These are phyloP conservation scores for Ctenoplectra terminalis DNA, from an alignment of 1,140 invertebrate species.

Conservation along the genomic window DNA sequence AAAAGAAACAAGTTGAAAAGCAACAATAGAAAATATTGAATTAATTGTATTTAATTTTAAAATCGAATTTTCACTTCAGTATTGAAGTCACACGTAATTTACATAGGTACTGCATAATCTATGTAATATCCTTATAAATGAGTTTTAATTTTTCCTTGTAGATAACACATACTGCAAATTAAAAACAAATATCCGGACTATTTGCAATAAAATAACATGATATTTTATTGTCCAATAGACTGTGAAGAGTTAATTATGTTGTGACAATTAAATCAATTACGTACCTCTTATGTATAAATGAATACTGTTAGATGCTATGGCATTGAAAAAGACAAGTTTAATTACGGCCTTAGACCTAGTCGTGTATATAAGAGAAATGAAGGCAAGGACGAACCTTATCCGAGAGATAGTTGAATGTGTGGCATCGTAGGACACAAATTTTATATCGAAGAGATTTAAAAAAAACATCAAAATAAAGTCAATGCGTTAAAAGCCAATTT, in stretches of 20 bases:
- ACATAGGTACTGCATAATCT: not conserved
- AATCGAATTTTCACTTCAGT: not conserved
- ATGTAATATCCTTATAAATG: slow-evolving; percentile 13
- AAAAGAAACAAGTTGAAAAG: not conserved
- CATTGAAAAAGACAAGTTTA: slow-evolving; percentile 61
- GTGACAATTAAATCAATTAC: slow-evolving; percentile 5
- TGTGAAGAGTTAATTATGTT: slow-evolving; percentile 5
- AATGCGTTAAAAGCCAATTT: slow-evolving; percentile 79
- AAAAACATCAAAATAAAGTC: slow-evolving; percentile 82
- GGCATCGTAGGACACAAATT: slow-evolving; percentile 83
- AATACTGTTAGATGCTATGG: slow-evolving; percentile 43
- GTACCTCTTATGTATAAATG: slow-evolving; percentile 42
- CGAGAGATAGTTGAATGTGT: slow-evolving; percentile 79
- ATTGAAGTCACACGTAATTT: not conserved
- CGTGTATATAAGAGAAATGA: slow-evolving; percentile 79
- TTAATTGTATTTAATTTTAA: not conserved
- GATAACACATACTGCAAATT: not conserved
- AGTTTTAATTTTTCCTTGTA: slow-evolving; percentile 14
- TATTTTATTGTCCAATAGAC: not conserved
- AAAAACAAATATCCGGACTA: not conserved
- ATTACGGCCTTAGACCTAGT: slow-evolving; percentile 82
- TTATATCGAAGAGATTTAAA: slow-evolving; percentile 83
- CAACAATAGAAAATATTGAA: not conserved
- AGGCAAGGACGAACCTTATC: slow-evolving; percentile 76
- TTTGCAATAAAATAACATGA: not conserved